Base-by-base conservation (phyloP, 2,113 vertebrate species). In the Sitta europaea region DNA sequence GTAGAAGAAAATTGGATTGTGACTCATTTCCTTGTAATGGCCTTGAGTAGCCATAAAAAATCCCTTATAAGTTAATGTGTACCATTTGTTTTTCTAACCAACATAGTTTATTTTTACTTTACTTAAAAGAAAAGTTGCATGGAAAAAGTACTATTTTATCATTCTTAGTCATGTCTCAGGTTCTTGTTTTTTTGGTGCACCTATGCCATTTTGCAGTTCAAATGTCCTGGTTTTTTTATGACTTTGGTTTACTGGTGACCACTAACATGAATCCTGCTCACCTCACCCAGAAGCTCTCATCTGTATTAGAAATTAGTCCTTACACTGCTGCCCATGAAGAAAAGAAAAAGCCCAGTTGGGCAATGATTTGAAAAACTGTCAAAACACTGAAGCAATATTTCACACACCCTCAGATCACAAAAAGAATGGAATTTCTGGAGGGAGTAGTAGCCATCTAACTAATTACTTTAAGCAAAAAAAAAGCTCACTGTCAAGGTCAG, bases 381-480 rank as follows among this genome's bases (percentile, higher is more conserved):
- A 55, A 77, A 90, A 84, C 29, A 70, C 33, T 70, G n/a, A 67
- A 84, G 36, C 25, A 53, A 5, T 91, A 77, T 86, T 92, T 91
- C 61, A 68, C n/a, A 68, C 25, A 65, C 2, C 3, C 31, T 71
- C n/a, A 45, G 40, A 84, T 80, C 57, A 78, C 0, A 2, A 86
- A 88, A 96, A 14, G 22, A 91, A 68, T 25, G 18, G 43, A 85
- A 79, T 70, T 85, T 86, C 62, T 93, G 47, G 59, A 76, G 38
- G 51, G 47, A 93, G 76, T n/a, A 70, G 35, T 47, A 90, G 55
- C 78, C 85, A 83, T 91, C 78, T 87, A 93, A 79, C 42, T 91
- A 94, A 92, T 94, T 90, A 47, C 78, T 96, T 90, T 70, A 88
- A 88, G 51, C 12, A 82, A 78, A 91, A 88, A 92, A 57, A 36